phyloP scores from a whole-genome alignment of 2,888 invertebrate species.

The Idaea biselata region DNA sequence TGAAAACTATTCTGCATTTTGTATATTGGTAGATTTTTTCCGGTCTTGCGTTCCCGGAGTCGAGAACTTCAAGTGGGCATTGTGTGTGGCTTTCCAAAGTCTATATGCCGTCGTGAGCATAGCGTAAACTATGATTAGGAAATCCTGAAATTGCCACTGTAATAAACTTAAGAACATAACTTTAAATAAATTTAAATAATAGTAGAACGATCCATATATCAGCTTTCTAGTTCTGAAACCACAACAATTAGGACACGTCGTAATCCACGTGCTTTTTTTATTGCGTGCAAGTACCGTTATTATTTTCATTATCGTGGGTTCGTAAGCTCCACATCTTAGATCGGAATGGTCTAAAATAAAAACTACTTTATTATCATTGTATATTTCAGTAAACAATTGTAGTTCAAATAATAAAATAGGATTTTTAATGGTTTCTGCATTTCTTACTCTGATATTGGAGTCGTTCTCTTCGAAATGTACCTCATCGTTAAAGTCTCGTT shows the following conservation, averaged over 20 bases:
- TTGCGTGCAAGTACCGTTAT: slow-evolving; percentile 29
- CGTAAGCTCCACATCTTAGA: slow-evolving; percentile 37
- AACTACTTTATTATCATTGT: slow-evolving; percentile 33
- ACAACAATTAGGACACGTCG: slow-evolving; percentile 35
- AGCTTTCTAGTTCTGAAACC: slow-evolving; percentile 36
- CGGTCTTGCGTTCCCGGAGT: too few relatives aligned
- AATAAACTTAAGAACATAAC: slow-evolving; percentile 5
- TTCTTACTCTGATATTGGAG: slow-evolving; percentile 21
- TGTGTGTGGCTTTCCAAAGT: too few relatives aligned
- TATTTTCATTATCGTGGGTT: slow-evolving; percentile 34
- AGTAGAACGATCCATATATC: slow-evolving; percentile 38
- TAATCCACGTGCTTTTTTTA: slow-evolving; percentile 40
- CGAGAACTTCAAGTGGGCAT: too few relatives aligned
- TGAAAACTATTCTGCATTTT: too few relatives aligned
- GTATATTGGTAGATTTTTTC: too few relatives aligned
- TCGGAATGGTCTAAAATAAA: slow-evolving; percentile 45
- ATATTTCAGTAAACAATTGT: slow-evolving; percentile 38
- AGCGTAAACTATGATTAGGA: too few relatives aligned
- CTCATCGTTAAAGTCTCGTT: slow-evolving; percentile 22
- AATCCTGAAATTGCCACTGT: too few relatives aligned
- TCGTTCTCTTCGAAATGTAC: slow-evolving; percentile 16
- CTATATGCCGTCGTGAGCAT: too few relatives aligned
- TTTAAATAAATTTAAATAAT: slow-evolving; percentile 34
- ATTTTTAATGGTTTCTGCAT: slow-evolving; percentile 15
- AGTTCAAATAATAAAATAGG: slow-evolving; percentile 33